phyloP scores from a whole-genome alignment of 1,140 invertebrate species.

The Wiebesia pumilae region DNA sequence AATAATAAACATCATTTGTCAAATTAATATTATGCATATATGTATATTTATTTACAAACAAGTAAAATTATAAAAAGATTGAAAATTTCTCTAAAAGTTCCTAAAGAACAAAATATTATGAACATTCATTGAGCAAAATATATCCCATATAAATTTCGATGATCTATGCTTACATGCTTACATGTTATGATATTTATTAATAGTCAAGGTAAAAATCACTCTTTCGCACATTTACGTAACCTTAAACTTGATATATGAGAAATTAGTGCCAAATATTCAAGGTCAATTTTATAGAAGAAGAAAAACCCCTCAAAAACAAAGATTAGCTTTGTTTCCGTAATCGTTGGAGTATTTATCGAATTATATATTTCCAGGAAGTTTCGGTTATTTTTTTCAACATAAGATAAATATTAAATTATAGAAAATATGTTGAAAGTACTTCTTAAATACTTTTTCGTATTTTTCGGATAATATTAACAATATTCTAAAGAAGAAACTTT shows the following conservation, averaged over 20 bases:
- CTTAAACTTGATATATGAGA: constrained; percentile 31
- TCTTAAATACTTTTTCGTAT: background rate
- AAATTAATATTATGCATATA: too few species aligned
- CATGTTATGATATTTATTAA: constrained; percentile 1
- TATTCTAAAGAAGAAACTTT: too few species aligned
- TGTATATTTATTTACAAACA: too few species aligned
- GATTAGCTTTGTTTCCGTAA: background rate
- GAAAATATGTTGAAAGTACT: background rate
- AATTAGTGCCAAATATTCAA: constrained; percentile 22
- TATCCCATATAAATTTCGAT: constrained; percentile 1
- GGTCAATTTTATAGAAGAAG: constrained; percentile 2
- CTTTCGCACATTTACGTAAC: constrained; percentile 13
- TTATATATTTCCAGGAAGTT: background rate
- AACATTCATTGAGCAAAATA: background rate
- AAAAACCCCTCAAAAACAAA: background rate
- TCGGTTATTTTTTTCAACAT: background rate
- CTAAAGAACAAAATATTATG: background rate
- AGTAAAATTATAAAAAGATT: background rate
- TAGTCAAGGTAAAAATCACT: constrained; percentile 22
- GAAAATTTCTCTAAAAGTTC: too few species aligned
- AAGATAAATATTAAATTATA: background rate
- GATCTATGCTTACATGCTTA: background rate
- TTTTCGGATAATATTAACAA: too few species aligned
- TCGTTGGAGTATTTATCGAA: background rate
- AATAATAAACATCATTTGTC: too few species aligned